Evolutionary conservation across 2,888 invertebrate species (phyloP).

Genomic region (Tetragnatha montana): DNA sequence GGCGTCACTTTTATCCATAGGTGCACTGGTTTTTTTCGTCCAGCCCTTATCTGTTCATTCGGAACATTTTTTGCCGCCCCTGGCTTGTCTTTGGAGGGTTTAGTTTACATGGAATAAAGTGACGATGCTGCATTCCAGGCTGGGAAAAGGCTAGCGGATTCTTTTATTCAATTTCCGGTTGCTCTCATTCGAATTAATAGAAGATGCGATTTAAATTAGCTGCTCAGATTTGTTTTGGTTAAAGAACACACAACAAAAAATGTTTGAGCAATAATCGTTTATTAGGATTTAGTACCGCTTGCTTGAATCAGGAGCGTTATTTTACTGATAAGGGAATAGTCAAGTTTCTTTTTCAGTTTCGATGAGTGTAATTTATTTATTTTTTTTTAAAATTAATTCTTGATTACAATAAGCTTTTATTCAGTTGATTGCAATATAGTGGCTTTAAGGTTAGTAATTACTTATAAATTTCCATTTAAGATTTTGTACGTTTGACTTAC

Average conservation of each 20-base stretch:
- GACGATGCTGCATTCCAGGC: not conserved
- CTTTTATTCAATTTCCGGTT: not conserved
- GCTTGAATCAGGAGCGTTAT: too few species aligned
- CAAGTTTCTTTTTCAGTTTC: too few species aligned
- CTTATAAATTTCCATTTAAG: too few species aligned
- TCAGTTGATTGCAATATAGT: too few species aligned
- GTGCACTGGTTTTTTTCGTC: not conserved
- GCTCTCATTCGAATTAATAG: not conserved
- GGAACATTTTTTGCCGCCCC: not conserved
- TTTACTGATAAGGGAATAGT: too few species aligned
- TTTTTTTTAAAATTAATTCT: too few species aligned
- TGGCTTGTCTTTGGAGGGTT: not conserved
- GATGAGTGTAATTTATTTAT: too few species aligned
- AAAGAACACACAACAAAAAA: not conserved
- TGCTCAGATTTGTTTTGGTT: not conserved
- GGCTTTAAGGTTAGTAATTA: too few species aligned
- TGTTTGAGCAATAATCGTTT: too few species aligned
- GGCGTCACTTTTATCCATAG: conserved; percentile 42
- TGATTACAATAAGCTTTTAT: too few species aligned
- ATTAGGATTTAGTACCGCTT: too few species aligned
- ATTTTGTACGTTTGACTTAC: too few species aligned
- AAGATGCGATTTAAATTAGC: not conserved
- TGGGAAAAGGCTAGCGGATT: not conserved
- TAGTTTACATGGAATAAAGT: not conserved
- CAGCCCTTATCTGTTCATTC: conserved; percentile 21